Evolutionary conservation across 2,888 invertebrate genomes (phyloP), one percentile per base, ranked within the genome.

Genomic region (Nasonia oneida): DNA sequence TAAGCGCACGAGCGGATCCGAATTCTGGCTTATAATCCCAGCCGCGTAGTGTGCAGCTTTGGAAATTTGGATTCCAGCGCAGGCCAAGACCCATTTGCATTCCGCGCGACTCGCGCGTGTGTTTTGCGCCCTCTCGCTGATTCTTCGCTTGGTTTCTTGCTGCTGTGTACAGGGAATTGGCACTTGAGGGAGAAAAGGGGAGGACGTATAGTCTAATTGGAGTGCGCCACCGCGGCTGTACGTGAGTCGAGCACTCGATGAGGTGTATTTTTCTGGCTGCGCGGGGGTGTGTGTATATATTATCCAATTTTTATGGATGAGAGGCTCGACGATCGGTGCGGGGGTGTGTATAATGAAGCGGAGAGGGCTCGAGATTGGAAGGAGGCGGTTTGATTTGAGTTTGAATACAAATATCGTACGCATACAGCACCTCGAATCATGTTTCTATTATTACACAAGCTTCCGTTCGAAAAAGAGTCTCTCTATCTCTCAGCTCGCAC

Each of bases 1-100:
- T 83, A 77, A 83, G 77, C 83, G 83, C 83, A 47, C 77, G 70
- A 70, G 83, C 76, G 50, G 61, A 47, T 74, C 81, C 10, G 37
- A 82, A 82, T 75, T 75, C 81, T 57, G 71, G 71, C 70, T 83
- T 77, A 77, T 83, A 76, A 70, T 77, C 50, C 75, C 12, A 18
- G 61, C 2, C 29, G 29, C 29, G 29, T 10, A 8, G 61, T 3
- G 3, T 3, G 23, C 37, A 37, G 4, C 47, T 47, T 8, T 39
- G 76, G 70, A 75, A 74, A 74, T 81, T 82, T 37, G 74, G 76
- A 76, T 82, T 78, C 71, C 39, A 57, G 39, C 4, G 4, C 4
- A 37, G 37, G 8, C 42, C 14, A 71, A 77, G 39, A 15, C 67
- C 50, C 50, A 61, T 77, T 83, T 83, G 71, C 83, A 83, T 83